Conservation (phyloP, 1,140 invertebrate genomes). For the Cheumatopsyche charites region DNA sequence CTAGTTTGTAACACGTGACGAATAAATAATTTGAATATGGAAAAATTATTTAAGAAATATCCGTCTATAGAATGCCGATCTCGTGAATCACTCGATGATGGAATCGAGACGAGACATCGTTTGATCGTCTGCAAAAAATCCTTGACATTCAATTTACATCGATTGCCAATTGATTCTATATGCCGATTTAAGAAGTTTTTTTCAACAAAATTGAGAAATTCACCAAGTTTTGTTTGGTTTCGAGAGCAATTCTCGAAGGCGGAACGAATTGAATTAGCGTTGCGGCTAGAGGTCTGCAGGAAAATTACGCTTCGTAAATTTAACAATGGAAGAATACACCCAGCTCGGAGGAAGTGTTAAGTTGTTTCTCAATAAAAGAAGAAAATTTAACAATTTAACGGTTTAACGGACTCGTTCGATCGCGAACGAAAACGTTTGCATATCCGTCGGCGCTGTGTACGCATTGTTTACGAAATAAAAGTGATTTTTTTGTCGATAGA, state of each 20-base stretch:
- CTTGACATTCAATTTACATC: constrained; percentile 11
- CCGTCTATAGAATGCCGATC: neutral
- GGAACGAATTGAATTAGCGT: constrained; percentile 15
- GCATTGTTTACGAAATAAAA: constrained; percentile 13
- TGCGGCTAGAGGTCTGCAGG: neutral
- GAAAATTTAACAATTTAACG: constrained; percentile 1
- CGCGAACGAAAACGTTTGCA: neutral
- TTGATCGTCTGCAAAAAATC: neutral
- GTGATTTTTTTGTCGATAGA: neutral
- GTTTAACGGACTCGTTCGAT: neutral
- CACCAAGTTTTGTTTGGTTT: neutral
- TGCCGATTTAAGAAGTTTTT: neutral
- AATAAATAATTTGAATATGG: no score
- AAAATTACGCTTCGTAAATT: neutral
- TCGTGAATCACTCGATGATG: constrained; percentile 8
- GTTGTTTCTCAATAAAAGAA: constrained; percentile 16
- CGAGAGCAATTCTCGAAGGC: neutral
- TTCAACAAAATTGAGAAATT: neutral
- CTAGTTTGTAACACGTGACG: no score
- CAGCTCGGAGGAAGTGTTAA: constrained; percentile 17
- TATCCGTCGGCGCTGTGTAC: neutral
- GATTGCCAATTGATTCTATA: neutral
- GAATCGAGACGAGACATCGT: neutral
- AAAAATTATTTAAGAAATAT: neutral
- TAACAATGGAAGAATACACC: constrained; percentile 13